phyloP scores from a whole-genome alignment of 2,113 vertebrate genomes.

The Apteryx mantelli region DNA sequence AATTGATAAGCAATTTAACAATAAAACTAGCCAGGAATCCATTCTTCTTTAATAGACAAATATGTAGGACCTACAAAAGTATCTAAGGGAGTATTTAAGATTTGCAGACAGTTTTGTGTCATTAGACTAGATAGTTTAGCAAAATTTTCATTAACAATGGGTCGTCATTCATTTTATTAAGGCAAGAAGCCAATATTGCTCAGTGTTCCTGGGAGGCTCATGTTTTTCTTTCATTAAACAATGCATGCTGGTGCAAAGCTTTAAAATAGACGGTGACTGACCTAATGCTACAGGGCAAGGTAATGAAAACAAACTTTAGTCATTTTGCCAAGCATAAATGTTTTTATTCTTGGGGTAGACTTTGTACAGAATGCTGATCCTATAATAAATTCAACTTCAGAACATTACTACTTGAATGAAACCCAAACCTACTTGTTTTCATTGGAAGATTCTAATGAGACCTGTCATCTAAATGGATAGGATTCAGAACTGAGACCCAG shows the following conservation, averaged over 20 bases:
- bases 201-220: not conserved
- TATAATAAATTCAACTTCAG: constrained; percentile 56
- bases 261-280: constrained; percentile 53
- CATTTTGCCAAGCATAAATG: constrained; percentile 59
- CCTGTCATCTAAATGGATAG: constrained; percentile 49
- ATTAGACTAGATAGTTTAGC: not conserved
- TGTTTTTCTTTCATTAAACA: constrained; percentile 49
- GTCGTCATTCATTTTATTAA: not conserved
- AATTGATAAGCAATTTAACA: not conserved
- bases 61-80: not conserved
- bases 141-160: not conserved
- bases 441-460: constrained; percentile 57
- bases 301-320: constrained; percentile 54
- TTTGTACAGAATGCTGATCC: constrained; percentile 20
- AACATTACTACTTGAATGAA: constrained; percentile 47
- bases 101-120: not conserved
- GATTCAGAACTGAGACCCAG: constrained; percentile 48
- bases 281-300: constrained; percentile 22
- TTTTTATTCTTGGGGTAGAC: constrained; percentile 59
- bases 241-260: constrained; percentile 1
- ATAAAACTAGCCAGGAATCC: not conserved
- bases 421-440: constrained; percentile 62
- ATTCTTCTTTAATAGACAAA: not conserved
- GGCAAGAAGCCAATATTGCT: constrained; percentile 2
- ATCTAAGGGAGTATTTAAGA: not conserved